Evolutionary conservation across 1,140 invertebrate species (phyloP).

Genomic region (Solen grandis): DNA sequence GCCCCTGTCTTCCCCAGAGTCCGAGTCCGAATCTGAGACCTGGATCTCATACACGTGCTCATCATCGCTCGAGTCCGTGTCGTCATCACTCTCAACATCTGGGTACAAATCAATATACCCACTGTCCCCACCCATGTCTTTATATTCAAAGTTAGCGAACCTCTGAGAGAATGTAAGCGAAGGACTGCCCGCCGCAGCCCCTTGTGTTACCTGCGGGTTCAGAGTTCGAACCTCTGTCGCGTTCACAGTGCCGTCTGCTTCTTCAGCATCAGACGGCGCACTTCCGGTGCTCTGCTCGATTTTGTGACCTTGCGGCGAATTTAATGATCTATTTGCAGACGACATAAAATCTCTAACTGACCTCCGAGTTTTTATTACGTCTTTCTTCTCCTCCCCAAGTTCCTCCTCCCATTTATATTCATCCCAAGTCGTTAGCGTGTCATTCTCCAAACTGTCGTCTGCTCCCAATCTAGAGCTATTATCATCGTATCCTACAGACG

Average conservation of each 20-base stretch:
- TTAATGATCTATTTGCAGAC: background rate
- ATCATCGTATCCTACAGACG: background rate
- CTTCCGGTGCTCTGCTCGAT: background rate
- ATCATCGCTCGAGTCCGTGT: slow-evolving; percentile 30
- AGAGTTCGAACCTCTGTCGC: background rate
- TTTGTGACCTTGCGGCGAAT: background rate
- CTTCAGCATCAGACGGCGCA: background rate
- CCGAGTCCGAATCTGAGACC: slow-evolving; percentile 60
- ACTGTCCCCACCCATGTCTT: slow-evolving; percentile 55
- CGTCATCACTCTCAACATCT: slow-evolving; percentile 53
- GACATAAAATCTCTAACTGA: slow-evolving; percentile 59
- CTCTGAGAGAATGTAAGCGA: slow-evolving; percentile 48
- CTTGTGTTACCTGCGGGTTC: no score
- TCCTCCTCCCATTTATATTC: slow-evolving; percentile 66
- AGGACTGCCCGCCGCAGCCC: no score
- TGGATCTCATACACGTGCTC: slow-evolving; percentile 44
- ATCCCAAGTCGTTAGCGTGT: slow-evolving; percentile 59
- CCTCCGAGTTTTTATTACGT: slow-evolving; percentile 59
- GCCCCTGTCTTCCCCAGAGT: slow-evolving; percentile 56
- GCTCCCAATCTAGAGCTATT: background rate
- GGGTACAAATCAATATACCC: slow-evolving; percentile 50
- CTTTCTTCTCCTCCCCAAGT: slow-evolving; percentile 60
- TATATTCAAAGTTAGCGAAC: slow-evolving; percentile 54
- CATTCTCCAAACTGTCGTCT: slow-evolving; percentile 45
- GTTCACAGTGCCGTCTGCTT: slow-evolving; percentile 26